These are phyloP conservation scores for Acrocyrtus sp. DNA, from an alignment of 2,888 invertebrate species.

Conservation along the genomic window DNA sequence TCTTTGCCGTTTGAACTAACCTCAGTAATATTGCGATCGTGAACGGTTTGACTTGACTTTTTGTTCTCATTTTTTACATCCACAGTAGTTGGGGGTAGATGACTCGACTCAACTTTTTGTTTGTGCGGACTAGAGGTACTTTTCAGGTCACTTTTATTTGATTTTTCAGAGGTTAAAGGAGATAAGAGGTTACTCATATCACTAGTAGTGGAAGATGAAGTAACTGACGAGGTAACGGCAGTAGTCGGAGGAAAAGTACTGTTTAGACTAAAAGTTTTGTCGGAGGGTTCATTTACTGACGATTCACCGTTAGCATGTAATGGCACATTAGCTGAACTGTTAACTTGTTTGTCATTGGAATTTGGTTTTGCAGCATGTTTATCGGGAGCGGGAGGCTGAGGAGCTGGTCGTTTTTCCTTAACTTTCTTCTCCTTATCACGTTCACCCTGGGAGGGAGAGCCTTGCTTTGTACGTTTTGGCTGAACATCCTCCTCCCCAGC, in stretches of 20 bases:
- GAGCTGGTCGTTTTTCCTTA: slow-evolving; percentile 62
- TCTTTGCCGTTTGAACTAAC: slow-evolving; percentile 32
- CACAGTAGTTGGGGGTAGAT: slow-evolving; percentile 30
- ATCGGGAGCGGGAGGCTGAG: slow-evolving; percentile 60
- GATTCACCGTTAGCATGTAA: slow-evolving; percentile 49
- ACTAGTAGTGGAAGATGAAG: slow-evolving; percentile 35
- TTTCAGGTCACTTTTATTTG: slow-evolving; percentile 48
- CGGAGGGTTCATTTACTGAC: slow-evolving; percentile 55
- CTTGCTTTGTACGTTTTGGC: slow-evolving; percentile 61
- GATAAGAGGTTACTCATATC: slow-evolving; percentile 44
- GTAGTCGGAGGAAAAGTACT: slow-evolving; percentile 45
- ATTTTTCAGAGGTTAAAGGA: slow-evolving; percentile 34
- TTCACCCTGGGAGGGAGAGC: slow-evolving; percentile 54
- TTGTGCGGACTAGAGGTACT: slow-evolving; percentile 55
- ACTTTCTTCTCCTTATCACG: slow-evolving; percentile 54
- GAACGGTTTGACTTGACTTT: slow-evolving; percentile 20
- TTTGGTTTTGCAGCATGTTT: slow-evolving; percentile 43
- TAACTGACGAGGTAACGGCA: slow-evolving; percentile 18
- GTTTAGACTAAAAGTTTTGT: slow-evolving; percentile 49
- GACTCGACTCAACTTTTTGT: slow-evolving; percentile 34
- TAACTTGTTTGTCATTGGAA: slow-evolving; percentile 43
- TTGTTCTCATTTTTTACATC: slow-evolving; percentile 29
- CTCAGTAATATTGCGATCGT: slow-evolving; percentile 8
- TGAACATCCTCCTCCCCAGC: slow-evolving; percentile 56
- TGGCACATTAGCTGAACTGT: slow-evolving; percentile 58